Conservation (phyloP, 1,140 invertebrate genomes). For the Stegodyphus dumicola region DNA sequence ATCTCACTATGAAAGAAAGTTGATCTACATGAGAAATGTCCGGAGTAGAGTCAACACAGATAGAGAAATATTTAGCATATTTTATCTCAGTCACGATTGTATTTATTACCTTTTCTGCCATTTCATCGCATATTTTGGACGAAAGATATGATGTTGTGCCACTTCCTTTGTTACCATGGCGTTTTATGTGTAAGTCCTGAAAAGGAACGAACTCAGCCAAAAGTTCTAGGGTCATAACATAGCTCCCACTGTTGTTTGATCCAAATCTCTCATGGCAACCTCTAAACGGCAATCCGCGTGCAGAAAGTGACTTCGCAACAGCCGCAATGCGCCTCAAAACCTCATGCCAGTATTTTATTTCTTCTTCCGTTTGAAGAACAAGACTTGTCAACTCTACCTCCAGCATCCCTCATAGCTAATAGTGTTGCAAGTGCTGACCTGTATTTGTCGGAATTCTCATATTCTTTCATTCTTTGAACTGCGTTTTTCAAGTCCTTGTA, state of each 20-base stretch:
- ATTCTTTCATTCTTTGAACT: too few relatives aligned
- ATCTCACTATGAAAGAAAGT: constrained; percentile 13
- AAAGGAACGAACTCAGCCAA: too few relatives aligned
- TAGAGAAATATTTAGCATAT: constrained; percentile 24
- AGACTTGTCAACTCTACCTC: too few relatives aligned
- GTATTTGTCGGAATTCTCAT: too few relatives aligned
- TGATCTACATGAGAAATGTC: constrained; percentile 24
- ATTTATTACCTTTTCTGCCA: constrained; percentile 5
- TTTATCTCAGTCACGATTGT: constrained; percentile 17
- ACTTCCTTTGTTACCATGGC: constrained; percentile 34
- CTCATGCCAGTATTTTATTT: constrained; percentile 51
- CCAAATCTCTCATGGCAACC: constrained; percentile 62
- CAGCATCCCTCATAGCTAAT: too few relatives aligned
- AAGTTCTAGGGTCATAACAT: constrained; percentile 60
- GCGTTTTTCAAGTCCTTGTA: too few relatives aligned
- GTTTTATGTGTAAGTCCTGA: too few relatives aligned
- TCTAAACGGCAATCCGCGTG: constrained; percentile 61
- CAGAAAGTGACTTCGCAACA: constrained; percentile 62
- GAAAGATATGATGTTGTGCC: constrained; percentile 37
- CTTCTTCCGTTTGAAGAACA: background rate
- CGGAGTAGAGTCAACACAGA: constrained; percentile 23
- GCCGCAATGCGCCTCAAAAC: constrained; percentile 54
- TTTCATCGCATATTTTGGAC: constrained; percentile 19
- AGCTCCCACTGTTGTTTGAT: constrained; percentile 63
- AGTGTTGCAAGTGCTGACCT: too few relatives aligned